Base-by-base conservation (phyloP, 2,113 vertebrate species). In the Cynocephalus volans region DNA sequence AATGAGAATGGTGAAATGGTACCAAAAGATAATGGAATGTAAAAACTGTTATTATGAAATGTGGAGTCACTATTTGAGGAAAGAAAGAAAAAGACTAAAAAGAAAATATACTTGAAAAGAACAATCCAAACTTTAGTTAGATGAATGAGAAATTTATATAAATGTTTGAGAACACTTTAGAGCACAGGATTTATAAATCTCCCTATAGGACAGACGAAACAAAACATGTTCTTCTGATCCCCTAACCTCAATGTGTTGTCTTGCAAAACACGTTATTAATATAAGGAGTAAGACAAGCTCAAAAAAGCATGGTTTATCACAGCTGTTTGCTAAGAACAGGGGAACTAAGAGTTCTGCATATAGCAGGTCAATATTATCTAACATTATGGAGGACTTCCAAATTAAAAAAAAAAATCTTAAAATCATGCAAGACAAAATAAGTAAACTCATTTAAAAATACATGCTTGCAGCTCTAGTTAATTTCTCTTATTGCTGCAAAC, bases 1-100 rank as follows among this genome's bases (percentile, higher is more conserved):
- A 90, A 76, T 82, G 80, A 89, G 80, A 97, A 93, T 84, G 84
- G n/a, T n/a, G n/a, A n/a, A n/a, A n/a, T n/a, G 88, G 5, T 92
- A 6, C 36, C 67, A 83, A 93, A 97, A 96, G 54, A 56, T 73
- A 93, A 93, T 0, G 89, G 96, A 97, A 98, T 97, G 96, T 87
- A 90, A 90, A 87, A 92, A 58, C 41, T 80, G 94, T 73, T 92
- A 86, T 94, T 87, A 83, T 26, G 62, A 93, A 96, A 92, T 93
- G 65, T 75, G 58, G 56, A 95, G 64, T 92, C 84, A 94, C 33
- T 88, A 77, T 80, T 67, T 81, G 80, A 69, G 31, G 84, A 58
- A 93, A 97, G 62, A 95, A 93, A 93, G 95, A 94, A 85, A 54
- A 52, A 95, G 52, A 93, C 14, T n/a, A 65, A 52, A 69, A 0